Evolutionary conservation across 2,797 vertebrate genomes (phyloP), one percentile per base, ranked within the genome.

Genomic region (Manis crassicaudata): DNA sequence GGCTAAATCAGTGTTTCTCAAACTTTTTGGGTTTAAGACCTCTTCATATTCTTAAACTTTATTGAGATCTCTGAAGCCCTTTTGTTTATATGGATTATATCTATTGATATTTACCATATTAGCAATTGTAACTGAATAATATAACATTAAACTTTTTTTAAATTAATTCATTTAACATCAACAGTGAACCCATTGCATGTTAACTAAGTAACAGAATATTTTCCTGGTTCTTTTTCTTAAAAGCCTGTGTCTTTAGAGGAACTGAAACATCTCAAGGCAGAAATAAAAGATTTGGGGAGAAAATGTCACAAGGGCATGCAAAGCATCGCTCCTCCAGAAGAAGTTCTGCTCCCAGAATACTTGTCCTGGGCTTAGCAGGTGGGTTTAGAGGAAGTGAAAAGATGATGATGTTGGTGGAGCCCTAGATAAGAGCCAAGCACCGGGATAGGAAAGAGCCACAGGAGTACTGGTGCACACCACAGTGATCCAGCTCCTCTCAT

Each of bases 91-190:
- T 83, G 58, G 20, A 11, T 88, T 76, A 20, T n/a, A 35, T 32
- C 40, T 90, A 40, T 56, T 25, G n/a, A 46, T 83, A 54, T n/a
- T 76, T 76, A 50, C n/a, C 29, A n/a, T 70, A 63, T 56, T 46
- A 50, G 60, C 80, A 81, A 81, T 79, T 76, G 84, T 92, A 75
- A 75, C 10, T 37, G 13, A 91, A 73, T 58, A 79, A 87, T 76
- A 40, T 90, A 67, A n/a, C 1, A 37, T 46, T 87, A 56, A 52
- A 92, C 50, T 7, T 54, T 70, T 58, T 80, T 70, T 58, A 32
- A 46, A 46, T 80, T 84, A 76, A 67, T 32, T 73, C n/a, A 60
- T 43, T 92, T 54, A 79, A 95, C 80, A 94, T 85, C 21, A 46
- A 56, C n/a, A 43, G 58, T 4, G 91, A 72, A 63, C 3, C 23